Base-by-base conservation (phyloP, 2,888 invertebrate genomes). In the Pterostichus niger region DNA sequence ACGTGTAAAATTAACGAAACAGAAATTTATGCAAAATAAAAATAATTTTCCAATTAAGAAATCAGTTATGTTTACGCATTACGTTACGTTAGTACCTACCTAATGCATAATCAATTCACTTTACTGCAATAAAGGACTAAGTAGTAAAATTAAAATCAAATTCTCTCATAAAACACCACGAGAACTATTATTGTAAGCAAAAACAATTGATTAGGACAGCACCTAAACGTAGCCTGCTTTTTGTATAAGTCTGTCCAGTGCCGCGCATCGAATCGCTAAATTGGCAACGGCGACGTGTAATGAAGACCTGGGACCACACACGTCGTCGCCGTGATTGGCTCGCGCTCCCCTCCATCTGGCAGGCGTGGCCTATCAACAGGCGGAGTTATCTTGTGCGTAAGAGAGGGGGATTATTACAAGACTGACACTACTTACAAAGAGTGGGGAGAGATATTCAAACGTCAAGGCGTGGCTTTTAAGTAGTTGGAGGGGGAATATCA, bases 261-360 rank as follows among this genome's bases (percentile, higher is more conserved):
- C 86, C 84, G 87, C 87, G 88, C 88, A 88, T 88, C 87, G 87
- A 89, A 89, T 89, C 88, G 88, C 88, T 89, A 89, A 89, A 89
- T 89, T 89, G 89, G 88, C 89, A 89, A 88, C 88, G 87, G 88
- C 88, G 24, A 46, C 82, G 76, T 88, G 87, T 89, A 90, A 90
- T 90, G 89, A 90, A 90, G 90, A 90, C 88, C 88, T 87, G 87
- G 88, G 90, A 90, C 90, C 90, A 90, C 90, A 90, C 90, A 90
- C 89, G 89, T 89, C 88, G 90, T 85, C 86, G 87, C 88, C 87
- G 87, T 88, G 89, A 90, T 90, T 90, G 89, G 90, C 87, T 87
- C 86, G 24, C 13, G 6, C 71, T 40, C 61, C 79, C 54, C 85
- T 84, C 86, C 83, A 87, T 87, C 86, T 86, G 88, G 85, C 88